phyloP scores from a whole-genome alignment of 2,888 invertebrate genomes.

The Cryptus viduatorius region DNA sequence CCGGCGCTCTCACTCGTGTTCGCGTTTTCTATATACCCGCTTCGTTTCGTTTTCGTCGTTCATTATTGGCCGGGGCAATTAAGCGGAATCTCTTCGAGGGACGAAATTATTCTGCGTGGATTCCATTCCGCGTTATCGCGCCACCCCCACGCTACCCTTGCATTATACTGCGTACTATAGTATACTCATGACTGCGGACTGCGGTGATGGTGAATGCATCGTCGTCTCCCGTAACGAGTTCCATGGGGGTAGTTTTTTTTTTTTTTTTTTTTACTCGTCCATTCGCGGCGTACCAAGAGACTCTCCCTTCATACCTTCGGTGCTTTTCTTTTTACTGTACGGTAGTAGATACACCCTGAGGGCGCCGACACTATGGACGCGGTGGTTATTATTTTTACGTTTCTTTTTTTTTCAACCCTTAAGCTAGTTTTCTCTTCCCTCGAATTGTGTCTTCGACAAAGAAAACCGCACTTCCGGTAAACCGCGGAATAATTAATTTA shows the following conservation, averaged over 20 bases:
- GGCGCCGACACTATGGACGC: constrained; percentile 41
- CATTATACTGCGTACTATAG: neutral
- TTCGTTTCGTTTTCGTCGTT: constrained; percentile 61
- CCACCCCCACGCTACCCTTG: constrained; percentile 27
- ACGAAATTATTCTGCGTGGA: constrained; percentile 70
- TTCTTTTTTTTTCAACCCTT: constrained; percentile 12
- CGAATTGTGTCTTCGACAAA: constrained; percentile 1
- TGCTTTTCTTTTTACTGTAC: constrained; percentile 31
- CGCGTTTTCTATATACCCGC: constrained; percentile 25
- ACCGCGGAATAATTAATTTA: no score
- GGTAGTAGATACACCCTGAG: neutral
- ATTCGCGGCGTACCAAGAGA: neutral
- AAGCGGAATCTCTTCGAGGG: constrained; percentile 68
- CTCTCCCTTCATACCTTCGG: neutral
- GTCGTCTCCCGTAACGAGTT: constrained; percentile 50
- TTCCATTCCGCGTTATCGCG: constrained; percentile 63
- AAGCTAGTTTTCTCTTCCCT: constrained; percentile 6
- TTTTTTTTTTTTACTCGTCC: constrained; percentile 4
- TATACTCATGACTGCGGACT: neutral
- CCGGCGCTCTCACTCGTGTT: constrained; percentile 34
- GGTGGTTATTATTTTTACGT: constrained; percentile 69
- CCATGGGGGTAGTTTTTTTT: neutral
- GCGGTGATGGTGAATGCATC: neutral
- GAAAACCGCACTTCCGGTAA: neutral
- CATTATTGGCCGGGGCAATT: constrained; percentile 71